Conservation (phyloP, 2,113 vertebrate species). For the Limnothrissa miodon region DNA sequence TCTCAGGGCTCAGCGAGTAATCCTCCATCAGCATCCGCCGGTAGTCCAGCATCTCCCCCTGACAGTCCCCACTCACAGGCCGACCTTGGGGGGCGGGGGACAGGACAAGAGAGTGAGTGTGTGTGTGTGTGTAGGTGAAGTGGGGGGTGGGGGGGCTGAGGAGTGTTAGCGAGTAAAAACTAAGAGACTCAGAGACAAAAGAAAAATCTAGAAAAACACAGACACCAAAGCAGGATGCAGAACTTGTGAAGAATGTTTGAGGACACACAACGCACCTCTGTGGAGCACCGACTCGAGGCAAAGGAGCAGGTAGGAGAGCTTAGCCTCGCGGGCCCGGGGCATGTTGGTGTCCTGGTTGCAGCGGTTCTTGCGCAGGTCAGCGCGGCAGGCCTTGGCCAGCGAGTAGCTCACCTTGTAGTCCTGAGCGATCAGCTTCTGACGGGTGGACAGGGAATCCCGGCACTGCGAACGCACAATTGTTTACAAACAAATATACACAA, state of each 20-base stretch:
- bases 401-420: constrained; percentile 98
- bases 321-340: constrained; percentile 87
- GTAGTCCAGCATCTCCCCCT: constrained; percentile 97
- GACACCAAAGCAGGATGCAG: background rate
- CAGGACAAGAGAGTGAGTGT: background rate
- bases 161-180: background rate
- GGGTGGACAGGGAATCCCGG: constrained; percentile 87
- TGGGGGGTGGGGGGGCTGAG: background rate
- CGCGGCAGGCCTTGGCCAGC: constrained; percentile 92
- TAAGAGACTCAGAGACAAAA: background rate
- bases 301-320: constrained; percentile 94
- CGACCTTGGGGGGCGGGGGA: constrained; percentile 71
- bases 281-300: constrained; percentile 94
- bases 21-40: constrained; percentile 97
- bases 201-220: background rate
- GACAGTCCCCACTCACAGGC: constrained; percentile 91
- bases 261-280: constrained; percentile 70
- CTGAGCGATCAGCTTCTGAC: constrained; percentile 95
- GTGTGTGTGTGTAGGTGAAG: background rate
- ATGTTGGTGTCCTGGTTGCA: constrained; percentile 92
- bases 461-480: constrained; percentile 75
- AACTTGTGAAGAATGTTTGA: background rate
- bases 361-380: constrained; percentile 90
- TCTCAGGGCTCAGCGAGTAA: constrained; percentile 93
- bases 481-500: background rate